Evolutionary conservation across 1,140 invertebrate species (phyloP).

Genomic region (Pissodes strobi): DNA sequence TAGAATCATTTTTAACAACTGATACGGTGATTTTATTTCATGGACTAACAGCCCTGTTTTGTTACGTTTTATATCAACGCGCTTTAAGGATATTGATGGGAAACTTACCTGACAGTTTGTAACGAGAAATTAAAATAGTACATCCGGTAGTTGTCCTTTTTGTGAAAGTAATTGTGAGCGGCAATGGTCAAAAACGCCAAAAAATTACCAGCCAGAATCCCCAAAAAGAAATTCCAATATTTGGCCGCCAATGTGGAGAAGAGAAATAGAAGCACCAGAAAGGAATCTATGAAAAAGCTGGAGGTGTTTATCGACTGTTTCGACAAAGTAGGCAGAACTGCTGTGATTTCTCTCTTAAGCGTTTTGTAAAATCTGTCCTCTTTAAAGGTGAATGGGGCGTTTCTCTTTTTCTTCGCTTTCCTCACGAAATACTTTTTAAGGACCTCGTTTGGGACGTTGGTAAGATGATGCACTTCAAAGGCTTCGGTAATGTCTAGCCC

Average conservation of each 20-base stretch:
- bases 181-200: slow-evolving; percentile 63
- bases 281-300: slow-evolving; percentile 60
- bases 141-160: slow-evolving; percentile 79
- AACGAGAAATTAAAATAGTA: slow-evolving; percentile 75
- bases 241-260: slow-evolving; percentile 60
- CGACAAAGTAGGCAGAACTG: slow-evolving; percentile 45
- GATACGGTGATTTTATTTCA: no score
- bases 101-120: slow-evolving; percentile 22
- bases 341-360: slow-evolving; percentile 61
- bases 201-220: slow-evolving; percentile 60
- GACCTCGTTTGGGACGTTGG: slow-evolving; percentile 57
- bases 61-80: no score
- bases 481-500: slow-evolving; percentile 75
- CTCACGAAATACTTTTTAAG: slow-evolving; percentile 65
- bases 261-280: slow-evolving; percentile 59
- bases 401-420: slow-evolving; percentile 60
- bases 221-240: slow-evolving; percentile 54
- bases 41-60: no score
- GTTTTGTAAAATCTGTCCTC: slow-evolving; percentile 70
- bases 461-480: slow-evolving; percentile 68
- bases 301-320: slow-evolving; percentile 53
- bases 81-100: neutral
- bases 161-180: slow-evolving; percentile 84
- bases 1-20: no score
- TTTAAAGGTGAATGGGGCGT: slow-evolving; percentile 67